Base-by-base conservation (phyloP, 2,797 vertebrate genomes). In the Danio albolineatus region DNA sequence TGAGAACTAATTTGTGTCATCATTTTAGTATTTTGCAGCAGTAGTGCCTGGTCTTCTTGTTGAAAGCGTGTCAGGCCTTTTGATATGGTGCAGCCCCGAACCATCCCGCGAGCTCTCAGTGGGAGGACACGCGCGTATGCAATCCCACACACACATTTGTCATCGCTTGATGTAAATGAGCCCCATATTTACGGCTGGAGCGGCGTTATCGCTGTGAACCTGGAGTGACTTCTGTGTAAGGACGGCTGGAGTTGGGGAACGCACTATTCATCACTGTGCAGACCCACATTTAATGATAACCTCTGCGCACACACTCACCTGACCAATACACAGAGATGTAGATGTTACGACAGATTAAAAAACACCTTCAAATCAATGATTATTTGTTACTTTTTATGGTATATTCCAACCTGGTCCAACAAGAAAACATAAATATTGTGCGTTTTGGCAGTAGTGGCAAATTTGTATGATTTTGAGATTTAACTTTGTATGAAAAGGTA, bases 141-240 rank as follows among this genome's bases (percentile, higher is more conserved):
- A 44, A 76, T 57, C 78, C 67, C 73, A 65, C 69, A 77, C 76
- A 72, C 66, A 61, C 64, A 73, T 80, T 82, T 82, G 28, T 76
- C 46, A 66, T 64, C 77, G 46, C 73, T 72, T 57, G 79, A 83
- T 78, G 72, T 73, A 83, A 81, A 85, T 53, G 39, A 71, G 62
- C 46, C 60, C 38, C 41, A 38, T 65, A 53, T 85, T 84, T 59
- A 70, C 61, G 21, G 67, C 71, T 10, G 43, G 51, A 71, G 64
- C 56, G 7, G 38, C 51, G 51, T 69, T 85, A 87, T 85, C 86
- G 54, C 75, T 65, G 57, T 84, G 80, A 87, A 85, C 83, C 72
- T 10, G 28, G n/a, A 74, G 59, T 72, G 82, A 73, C 82, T 79
- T 56, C 75, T 70, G 49, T 83, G 82, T 83, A 79, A 76, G 79